Conservation (phyloP, 2,888 invertebrate species). For the Drosophila quasianomalipes region DNA sequence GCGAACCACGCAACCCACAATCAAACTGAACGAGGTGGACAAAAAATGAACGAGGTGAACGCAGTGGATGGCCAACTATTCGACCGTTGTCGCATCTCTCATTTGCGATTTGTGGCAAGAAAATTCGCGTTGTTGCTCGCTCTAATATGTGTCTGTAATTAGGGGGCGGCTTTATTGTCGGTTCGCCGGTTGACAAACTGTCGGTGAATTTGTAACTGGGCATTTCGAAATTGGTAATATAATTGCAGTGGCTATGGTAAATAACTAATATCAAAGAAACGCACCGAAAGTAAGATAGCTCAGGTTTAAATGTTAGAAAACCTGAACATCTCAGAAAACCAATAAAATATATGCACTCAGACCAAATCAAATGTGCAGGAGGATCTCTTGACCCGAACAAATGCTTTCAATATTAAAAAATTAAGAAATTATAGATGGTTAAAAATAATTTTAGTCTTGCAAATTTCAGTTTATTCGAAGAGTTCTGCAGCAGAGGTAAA, state of each 20-base stretch:
- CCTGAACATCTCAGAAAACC: neutral
- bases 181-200: constrained; percentile 64
- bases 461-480: neutral
- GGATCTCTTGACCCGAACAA: neutral
- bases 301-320: neutral
- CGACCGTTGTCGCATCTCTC: constrained; percentile 65
- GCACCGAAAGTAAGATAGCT: neutral
- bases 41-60: constrained; percentile 15
- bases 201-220: constrained; percentile 58
- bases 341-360: neutral
- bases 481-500: neutral
- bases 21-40: constrained; percentile 19
- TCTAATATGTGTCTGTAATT: constrained; percentile 57
- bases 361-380: neutral
- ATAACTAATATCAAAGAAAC: neutral
- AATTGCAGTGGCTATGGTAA: constrained; percentile 42
- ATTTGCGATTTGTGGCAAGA: constrained; percentile 71
- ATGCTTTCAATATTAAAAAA: neutral
- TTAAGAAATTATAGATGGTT: neutral
- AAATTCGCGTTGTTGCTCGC: constrained; percentile 21
- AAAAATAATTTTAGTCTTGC: neutral
- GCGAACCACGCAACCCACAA: constrained; percentile 42
- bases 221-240: constrained; percentile 43
- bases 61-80: constrained; percentile 42
- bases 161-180: constrained; percentile 73